Evolutionary conservation across 2,113 vertebrate genomes (phyloP).

Genomic region (Piaya cayana): DNA sequence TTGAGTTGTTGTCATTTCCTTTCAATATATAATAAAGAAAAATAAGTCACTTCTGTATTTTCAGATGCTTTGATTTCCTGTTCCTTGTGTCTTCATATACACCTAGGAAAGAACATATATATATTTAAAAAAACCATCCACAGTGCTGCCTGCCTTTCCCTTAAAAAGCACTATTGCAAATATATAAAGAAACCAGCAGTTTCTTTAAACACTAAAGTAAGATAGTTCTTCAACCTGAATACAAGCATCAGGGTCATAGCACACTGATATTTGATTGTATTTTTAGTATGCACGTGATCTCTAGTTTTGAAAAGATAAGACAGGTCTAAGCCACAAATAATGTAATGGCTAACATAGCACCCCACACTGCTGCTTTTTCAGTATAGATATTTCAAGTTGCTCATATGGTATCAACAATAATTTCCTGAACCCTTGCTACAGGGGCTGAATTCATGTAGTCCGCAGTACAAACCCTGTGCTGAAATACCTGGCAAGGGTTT

Average conservation of each 20-base stretch:
- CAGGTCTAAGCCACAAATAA: background rate
- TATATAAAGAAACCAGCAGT: background rate
- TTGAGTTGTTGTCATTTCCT: background rate
- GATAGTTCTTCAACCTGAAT: background rate
- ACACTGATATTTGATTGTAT: background rate
- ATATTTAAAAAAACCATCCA: background rate
- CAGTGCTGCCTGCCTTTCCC: background rate
- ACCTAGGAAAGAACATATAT: slow-evolving; percentile 24
- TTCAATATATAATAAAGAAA: background rate
- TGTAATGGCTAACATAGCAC: background rate
- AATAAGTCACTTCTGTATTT: background rate
- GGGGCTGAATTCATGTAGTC: background rate
- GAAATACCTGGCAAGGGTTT: background rate
- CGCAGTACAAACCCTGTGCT: background rate
- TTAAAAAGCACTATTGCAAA: background rate
- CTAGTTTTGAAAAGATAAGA: background rate
- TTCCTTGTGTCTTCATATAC: background rate
- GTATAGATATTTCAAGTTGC: background rate
- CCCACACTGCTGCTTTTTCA: background rate
- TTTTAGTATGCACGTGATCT: background rate
- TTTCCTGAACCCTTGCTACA: background rate
- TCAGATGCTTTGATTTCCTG: slow-evolving; percentile 12
- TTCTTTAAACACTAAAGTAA: background rate
- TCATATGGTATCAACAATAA: background rate
- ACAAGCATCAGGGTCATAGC: background rate